phyloP scores from a whole-genome alignment of 2,113 vertebrate genomes.

The Chrysochloris asiatica region DNA sequence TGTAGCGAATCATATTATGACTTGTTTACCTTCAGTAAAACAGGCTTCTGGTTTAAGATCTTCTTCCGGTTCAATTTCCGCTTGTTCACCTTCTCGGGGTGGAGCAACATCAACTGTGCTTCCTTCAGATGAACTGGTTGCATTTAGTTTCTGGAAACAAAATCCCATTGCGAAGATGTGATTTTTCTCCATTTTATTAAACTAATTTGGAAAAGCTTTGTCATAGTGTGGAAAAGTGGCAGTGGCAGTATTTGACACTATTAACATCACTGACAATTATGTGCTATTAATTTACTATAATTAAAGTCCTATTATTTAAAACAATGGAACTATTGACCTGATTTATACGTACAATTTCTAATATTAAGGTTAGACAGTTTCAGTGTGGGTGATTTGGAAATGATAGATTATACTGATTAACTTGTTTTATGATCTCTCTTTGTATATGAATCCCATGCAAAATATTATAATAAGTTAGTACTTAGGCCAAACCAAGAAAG shows the following conservation, averaged over 20 bases:
- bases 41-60: slow-evolving; percentile 93
- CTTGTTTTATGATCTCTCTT: slow-evolving; percentile 40
- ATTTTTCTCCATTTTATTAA: slow-evolving; percentile 67
- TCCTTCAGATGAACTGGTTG: slow-evolving; percentile 95
- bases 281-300: slow-evolving; percentile 50
- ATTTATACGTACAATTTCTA: neutral
- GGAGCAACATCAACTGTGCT: slow-evolving; percentile 93
- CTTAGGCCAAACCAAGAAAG: slow-evolving; percentile 85
- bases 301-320: slow-evolving; percentile 5
- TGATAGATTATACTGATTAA: slow-evolving; percentile 37
- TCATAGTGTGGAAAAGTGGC: slow-evolving; percentile 27
- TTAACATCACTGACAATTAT: slow-evolving; percentile 19
- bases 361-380: slow-evolving; percentile 37
- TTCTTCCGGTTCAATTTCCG: slow-evolving; percentile 91
- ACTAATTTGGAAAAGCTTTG: slow-evolving; percentile 15
- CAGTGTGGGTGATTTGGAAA: slow-evolving; percentile 28
- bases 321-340: slow-evolving; percentile 62
- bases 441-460: slow-evolving; percentile 34
- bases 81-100: slow-evolving; percentile 88
- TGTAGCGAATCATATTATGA: neutral
- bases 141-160: slow-evolving; percentile 88
- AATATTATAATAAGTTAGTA: slow-evolving; percentile 45
- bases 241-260: slow-evolving; percentile 50
- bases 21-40: slow-evolving; percentile 92
- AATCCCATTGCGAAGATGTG: slow-evolving; percentile 80